Conservation (phyloP, 2,113 vertebrate species). For the human region DNA sequence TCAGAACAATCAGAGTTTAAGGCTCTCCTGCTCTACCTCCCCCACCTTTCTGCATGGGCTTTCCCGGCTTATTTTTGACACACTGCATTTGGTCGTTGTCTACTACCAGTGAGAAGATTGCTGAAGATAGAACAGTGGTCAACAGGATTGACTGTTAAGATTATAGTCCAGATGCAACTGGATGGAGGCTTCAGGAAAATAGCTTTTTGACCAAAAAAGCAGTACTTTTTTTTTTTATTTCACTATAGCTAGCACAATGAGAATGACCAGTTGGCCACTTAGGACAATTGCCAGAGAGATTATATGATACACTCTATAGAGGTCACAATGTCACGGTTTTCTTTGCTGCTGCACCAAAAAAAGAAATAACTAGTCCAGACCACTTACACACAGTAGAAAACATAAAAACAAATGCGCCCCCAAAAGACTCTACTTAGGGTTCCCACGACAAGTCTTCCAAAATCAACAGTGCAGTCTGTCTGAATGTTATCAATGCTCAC, state of each 20-base stretch:
- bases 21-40: neutral
- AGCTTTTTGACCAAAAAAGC: neutral
- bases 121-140: neutral
- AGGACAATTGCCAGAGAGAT: neutral
- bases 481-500: conserved; percentile 80
- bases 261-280: neutral
- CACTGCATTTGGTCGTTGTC: neutral
- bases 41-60: neutral
- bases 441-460: conserved; percentile 85
- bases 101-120: neutral
- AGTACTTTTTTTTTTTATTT: neutral
- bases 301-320: neutral
- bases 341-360: conserved; percentile 12
- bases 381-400: conserved; percentile 65
- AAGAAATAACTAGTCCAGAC: conserved; percentile 51
- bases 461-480: conserved; percentile 84
- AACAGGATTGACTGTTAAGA: neutral
- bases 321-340: neutral
- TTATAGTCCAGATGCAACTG: neutral
- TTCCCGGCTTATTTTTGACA: neutral
- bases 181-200: neutral
- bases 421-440: conserved; percentile 70
- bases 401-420: conserved; percentile 71
- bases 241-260: neutral
- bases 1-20: neutral